phyloP scores from a whole-genome alignment of 1,140 invertebrate species.

The Zaprionus ornatus region DNA sequence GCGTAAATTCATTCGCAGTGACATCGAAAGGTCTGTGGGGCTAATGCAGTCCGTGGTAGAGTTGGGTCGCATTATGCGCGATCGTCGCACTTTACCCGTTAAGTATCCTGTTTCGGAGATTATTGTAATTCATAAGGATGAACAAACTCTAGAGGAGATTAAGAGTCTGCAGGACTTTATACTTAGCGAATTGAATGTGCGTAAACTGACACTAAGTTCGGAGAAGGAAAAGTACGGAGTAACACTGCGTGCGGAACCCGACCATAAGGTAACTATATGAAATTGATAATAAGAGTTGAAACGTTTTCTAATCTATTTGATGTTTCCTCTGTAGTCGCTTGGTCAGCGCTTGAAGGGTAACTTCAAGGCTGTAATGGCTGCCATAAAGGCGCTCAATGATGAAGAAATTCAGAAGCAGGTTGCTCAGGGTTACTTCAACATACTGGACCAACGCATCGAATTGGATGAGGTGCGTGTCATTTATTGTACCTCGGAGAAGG shows the following conservation, averaged over 20 bases:
- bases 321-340: constrained; percentile 84
- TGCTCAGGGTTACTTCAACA: constrained; percentile 88
- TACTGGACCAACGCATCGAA: constrained; percentile 91
- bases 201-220: constrained; percentile 92
- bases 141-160: constrained; percentile 91
- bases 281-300: not conserved
- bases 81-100: constrained; percentile 96
- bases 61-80: constrained; percentile 95
- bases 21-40: constrained; percentile 94
- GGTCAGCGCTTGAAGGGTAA: constrained; percentile 94
- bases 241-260: constrained; percentile 95
- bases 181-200: constrained; percentile 97
- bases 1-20: constrained; percentile 90
- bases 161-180: constrained; percentile 93
- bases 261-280: constrained; percentile 87
- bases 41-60: constrained; percentile 98
- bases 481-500: constrained; percentile 88
- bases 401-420: constrained; percentile 92
- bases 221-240: constrained; percentile 98
- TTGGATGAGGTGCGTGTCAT: constrained; percentile 93
- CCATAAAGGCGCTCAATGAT: constrained; percentile 93
- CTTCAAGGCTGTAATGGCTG: constrained; percentile 94
- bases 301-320: constrained; percentile 85
- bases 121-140: constrained; percentile 96
- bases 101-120: constrained; percentile 99